phyloP scores from a whole-genome alignment of 1,140 invertebrate species.

The Dermatophagoides farinae region DNA sequence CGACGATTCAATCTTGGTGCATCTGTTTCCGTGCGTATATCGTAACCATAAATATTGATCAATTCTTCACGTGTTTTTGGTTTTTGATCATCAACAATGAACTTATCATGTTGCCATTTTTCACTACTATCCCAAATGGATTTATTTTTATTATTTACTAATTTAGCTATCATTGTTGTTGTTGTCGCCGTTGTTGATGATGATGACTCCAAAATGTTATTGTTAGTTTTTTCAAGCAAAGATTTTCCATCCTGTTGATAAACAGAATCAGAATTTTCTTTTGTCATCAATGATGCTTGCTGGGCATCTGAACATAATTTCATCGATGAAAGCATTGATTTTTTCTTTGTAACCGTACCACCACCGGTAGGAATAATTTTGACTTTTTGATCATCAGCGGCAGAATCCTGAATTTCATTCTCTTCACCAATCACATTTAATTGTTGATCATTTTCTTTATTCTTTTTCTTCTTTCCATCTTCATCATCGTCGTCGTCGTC shows the following conservation, averaged over 20 bases:
- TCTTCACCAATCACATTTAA: not conserved
- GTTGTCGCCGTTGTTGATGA: too few species aligned
- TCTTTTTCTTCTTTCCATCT: slow-evolving; percentile 19
- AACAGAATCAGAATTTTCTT: not conserved
- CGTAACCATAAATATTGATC: slow-evolving; percentile 73
- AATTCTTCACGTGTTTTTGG: slow-evolving; percentile 73
- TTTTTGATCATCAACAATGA: slow-evolving; percentile 51
- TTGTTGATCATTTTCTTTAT: slow-evolving; percentile 15
- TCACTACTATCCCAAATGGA: slow-evolving; percentile 36
- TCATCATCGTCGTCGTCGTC: slow-evolving; percentile 34
- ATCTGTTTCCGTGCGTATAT: slow-evolving; percentile 75
- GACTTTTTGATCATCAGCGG: slow-evolving; percentile 31
- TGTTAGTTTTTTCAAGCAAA: not conserved
- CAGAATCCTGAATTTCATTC: slow-evolving; percentile 21
- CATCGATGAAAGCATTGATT: slow-evolving; percentile 11
- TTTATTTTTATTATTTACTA: slow-evolving; percentile 22
- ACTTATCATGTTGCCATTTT: slow-evolving; percentile 75
- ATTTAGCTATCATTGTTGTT: not conserved
- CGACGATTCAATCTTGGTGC: slow-evolving; percentile 62
- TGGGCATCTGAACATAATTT: not conserved
- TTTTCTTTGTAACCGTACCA: slow-evolving; percentile 6
- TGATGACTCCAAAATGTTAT: not conserved
- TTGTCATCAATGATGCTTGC: not conserved
- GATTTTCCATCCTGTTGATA: not conserved
- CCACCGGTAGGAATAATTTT: slow-evolving; percentile 12